Percentiles rank a stretch among this genome's conserved stretches.
These are phyloP conservation scores for Cryptus armator DNA, from an alignment of 2,888 invertebrate species.

Conservation along the genomic window DNA sequence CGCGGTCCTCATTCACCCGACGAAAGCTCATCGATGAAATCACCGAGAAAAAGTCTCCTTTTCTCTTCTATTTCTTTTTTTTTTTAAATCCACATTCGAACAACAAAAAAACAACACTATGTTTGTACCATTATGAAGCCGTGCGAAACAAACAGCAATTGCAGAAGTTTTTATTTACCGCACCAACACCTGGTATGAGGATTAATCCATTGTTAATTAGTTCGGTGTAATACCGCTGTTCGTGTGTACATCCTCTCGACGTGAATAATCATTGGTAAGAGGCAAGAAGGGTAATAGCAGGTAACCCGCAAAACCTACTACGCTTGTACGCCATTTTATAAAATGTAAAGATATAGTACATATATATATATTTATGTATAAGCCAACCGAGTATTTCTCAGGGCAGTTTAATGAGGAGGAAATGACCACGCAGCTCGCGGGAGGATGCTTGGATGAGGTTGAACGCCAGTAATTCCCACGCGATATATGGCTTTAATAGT, in stretches of 20 bases:
- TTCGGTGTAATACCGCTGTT: slow-evolving; percentile 16
- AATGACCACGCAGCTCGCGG: slow-evolving; percentile 66
- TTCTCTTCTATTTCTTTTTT: slow-evolving; percentile 28
- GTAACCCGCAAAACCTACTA: slow-evolving; percentile 18
- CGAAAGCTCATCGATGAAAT: slow-evolving; percentile 55
- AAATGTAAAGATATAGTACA: slow-evolving; percentile 1
- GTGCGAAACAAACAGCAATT: neutral
- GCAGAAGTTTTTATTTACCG: neutral
- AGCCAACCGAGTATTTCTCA: slow-evolving; percentile 57
- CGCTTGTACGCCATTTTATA: slow-evolving; percentile 26
- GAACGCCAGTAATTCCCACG: slow-evolving; percentile 66
- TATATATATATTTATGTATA: slow-evolving; percentile 50
- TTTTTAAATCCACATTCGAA: neutral
- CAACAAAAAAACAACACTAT: neutral
- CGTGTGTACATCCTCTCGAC: neutral
- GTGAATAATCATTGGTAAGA: slow-evolving; percentile 21
- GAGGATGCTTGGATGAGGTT: slow-evolving; percentile 66
- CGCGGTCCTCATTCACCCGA: slow-evolving; percentile 28
- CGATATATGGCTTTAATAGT: slow-evolving; percentile 58
- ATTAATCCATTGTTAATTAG: slow-evolving; percentile 52
- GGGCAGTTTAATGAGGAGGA: slow-evolving; percentile 70
- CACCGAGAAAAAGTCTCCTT: slow-evolving; percentile 6
- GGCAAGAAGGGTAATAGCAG: slow-evolving; percentile 24
- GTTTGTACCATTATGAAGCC: neutral
- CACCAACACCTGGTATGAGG: neutral